A percentile compares a stretch with the other conserved stretches of the same genome.
Conservation (phyloP, 2,113 vertebrate species). For the Myotis davidii region DNA sequence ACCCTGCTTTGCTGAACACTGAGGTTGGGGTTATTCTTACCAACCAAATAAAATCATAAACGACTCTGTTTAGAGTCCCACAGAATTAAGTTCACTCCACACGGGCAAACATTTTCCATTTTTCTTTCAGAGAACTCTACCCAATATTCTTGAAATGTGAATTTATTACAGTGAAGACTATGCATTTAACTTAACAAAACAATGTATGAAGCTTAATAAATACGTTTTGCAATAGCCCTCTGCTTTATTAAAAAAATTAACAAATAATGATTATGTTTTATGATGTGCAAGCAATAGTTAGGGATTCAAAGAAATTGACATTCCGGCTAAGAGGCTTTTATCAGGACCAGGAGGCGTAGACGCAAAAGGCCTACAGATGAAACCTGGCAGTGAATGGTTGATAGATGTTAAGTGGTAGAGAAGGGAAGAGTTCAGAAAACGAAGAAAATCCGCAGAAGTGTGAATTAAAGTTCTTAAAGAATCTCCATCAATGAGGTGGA, state of each 20-base stretch:
- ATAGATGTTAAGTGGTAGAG: neutral
- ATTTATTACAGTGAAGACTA: conserved; percentile 37
- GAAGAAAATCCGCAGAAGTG: neutral
- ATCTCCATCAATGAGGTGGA: neutral
- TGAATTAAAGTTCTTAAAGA: neutral
- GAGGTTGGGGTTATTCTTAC: neutral
- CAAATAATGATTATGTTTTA: conserved; percentile 17
- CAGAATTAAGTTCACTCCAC: conserved; percentile 16
- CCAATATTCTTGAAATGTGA: conserved; percentile 21
- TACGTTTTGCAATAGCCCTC: conserved; percentile 47
- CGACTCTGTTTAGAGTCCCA: neutral
- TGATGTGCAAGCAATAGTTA: neutral
- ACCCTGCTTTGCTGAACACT: neutral
- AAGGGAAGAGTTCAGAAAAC: neutral
- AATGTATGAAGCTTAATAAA: conserved; percentile 2
- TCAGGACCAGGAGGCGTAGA: neutral
- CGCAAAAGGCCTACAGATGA: neutral
- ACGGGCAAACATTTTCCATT: conserved; percentile 20
- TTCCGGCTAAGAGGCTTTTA: neutral
- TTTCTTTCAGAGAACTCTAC: conserved; percentile 41
- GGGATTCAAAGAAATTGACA: neutral
- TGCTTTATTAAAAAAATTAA: conserved; percentile 46
- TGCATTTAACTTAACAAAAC: conserved; percentile 44
- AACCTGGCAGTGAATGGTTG: neutral
- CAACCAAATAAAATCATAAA: conserved; percentile 9